Percentiles rank a stretch among this genome's conserved stretches.
phyloP scores from a whole-genome alignment of 2,113 vertebrate genomes.

The Notothenia coriiceps region DNA sequence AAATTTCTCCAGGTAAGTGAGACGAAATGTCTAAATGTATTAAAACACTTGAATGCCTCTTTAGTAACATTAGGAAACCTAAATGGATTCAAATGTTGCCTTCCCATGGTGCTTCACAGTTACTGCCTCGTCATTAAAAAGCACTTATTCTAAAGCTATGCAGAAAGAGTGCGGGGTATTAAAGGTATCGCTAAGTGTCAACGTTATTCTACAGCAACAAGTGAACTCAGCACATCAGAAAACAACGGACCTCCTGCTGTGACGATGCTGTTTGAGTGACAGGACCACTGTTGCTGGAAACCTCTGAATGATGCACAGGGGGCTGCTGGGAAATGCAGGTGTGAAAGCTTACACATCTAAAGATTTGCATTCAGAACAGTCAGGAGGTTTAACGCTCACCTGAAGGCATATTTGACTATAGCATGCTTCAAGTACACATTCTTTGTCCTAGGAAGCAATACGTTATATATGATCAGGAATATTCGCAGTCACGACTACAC shows the following conservation, averaged over 20 bases:
- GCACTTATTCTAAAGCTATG: constrained; percentile 4
- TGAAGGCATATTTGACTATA: not conserved
- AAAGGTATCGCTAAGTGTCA: not conserved
- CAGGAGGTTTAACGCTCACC: constrained; percentile 16
- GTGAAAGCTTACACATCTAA: not conserved
- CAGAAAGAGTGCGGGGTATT: no score
- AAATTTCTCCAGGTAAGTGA: not conserved
- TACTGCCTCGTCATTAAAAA: constrained; percentile 4
- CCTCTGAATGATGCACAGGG: constrained; percentile 30
- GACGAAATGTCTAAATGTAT: not conserved
- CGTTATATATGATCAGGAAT: not conserved
- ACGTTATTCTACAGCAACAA: constrained; percentile 7
- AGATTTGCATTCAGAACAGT: not conserved
- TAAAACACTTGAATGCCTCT: no score
- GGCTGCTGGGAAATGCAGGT: not conserved
- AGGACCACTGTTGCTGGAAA: constrained; percentile 14
- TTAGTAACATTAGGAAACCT: not conserved
- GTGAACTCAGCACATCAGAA: constrained; percentile 1
- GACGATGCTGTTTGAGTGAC: constrained; percentile 29
- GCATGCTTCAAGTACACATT: not conserved
- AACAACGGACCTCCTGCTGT: constrained; percentile 31
- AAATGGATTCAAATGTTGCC: not conserved
- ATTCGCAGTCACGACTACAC: not conserved
- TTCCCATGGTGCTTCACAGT: not conserved
- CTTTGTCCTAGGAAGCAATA: not conserved